Conservation (phyloP, 2,888 invertebrate genomes). For the Platycheirus albimanus region DNA sequence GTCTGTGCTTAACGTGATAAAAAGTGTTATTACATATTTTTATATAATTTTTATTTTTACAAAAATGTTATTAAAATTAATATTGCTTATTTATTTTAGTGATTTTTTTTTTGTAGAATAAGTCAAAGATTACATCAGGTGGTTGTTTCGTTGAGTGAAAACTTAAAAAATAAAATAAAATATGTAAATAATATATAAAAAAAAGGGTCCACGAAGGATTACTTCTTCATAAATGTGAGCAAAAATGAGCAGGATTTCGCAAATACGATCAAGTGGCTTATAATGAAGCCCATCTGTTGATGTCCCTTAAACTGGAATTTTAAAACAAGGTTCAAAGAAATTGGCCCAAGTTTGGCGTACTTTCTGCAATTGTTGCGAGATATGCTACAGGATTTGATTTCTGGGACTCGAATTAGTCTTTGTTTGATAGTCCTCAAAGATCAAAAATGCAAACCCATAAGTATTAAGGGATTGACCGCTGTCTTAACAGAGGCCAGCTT, state of each 20-base stretch:
- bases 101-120: slow-evolving; percentile 30
- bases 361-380: no score
- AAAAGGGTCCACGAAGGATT: neutral
- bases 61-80: slow-evolving; percentile 27
- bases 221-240: neutral
- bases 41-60: slow-evolving; percentile 28
- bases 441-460: no score
- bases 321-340: no score
- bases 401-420: no score
- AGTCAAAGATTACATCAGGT: slow-evolving; percentile 63
- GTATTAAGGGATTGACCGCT: no score
- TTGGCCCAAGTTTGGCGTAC: no score
- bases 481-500: no score
- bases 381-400: no score
- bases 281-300: no score
- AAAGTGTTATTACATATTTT: slow-evolving; percentile 45
- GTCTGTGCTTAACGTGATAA: slow-evolving; percentile 51
- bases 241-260: neutral
- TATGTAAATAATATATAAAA: neutral
- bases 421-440: no score
- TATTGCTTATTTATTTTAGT: slow-evolving; percentile 57
- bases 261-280: no score
- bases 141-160: slow-evolving; percentile 61
- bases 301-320: no score
- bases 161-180: neutral